Conservation (phyloP, 1,140 invertebrate genomes). For the Drosophila micromelanica region DNA sequence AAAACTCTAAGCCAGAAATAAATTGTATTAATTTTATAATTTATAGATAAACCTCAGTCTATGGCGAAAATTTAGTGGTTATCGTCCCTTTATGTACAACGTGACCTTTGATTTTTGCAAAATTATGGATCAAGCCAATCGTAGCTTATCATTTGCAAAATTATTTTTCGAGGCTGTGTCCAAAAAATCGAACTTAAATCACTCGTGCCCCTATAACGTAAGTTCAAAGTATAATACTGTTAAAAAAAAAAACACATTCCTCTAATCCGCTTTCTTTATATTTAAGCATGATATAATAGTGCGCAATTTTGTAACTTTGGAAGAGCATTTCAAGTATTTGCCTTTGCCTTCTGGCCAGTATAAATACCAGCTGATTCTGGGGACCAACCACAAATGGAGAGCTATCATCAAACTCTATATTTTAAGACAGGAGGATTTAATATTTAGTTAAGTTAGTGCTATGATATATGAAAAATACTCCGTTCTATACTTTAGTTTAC, state of each 20-base stretch:
- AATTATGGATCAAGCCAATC: background rate
- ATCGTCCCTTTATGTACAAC: constrained; percentile 42
- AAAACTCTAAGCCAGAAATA: background rate
- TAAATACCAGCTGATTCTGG: constrained; percentile 17
- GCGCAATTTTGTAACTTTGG: constrained; percentile 10
- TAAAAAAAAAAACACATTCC: no score
- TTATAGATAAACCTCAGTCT: constrained; percentile 19
- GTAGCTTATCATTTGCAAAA: background rate
- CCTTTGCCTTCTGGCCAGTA: constrained; percentile 36
- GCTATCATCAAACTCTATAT: constrained; percentile 1
- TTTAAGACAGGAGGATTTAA: constrained; percentile 1
- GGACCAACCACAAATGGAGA: constrained; percentile 40
- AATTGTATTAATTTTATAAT: background rate
- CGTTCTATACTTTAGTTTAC: no score
- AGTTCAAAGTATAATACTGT: constrained; percentile 1
- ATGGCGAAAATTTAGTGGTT: constrained; percentile 32
- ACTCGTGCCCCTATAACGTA: constrained; percentile 29
- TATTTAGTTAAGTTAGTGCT: background rate
- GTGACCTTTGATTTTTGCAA: constrained; percentile 24
- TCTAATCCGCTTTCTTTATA: background rate
- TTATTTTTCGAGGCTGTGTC: background rate
- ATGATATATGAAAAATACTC: no score
- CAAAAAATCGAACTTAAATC: background rate
- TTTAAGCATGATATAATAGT: constrained; percentile 36
- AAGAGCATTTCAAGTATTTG: constrained; percentile 6